phyloP scores from a whole-genome alignment of 2,113 vertebrate genomes.

The Polypterus bichir region DNA sequence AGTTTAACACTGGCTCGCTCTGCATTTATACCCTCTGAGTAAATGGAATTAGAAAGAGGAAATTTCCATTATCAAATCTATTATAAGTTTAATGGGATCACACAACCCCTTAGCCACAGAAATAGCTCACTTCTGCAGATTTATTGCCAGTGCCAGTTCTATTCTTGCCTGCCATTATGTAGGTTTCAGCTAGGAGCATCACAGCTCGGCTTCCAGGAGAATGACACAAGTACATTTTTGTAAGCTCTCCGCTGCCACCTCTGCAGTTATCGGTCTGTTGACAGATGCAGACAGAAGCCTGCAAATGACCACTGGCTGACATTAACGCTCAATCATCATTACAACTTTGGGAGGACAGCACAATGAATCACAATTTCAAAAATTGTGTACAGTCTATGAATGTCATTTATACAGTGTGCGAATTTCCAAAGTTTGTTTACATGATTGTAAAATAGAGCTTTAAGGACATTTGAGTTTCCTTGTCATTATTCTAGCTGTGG shows the following conservation, averaged over 20 bases:
- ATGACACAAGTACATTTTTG: conserved; percentile 1
- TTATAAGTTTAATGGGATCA: conserved; percentile 21
- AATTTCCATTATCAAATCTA: conserved; percentile 23
- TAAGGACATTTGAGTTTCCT: too few species aligned
- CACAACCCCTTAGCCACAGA: conserved; percentile 10
- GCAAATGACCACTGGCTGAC: too few species aligned
- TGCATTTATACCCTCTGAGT: conserved; percentile 16
- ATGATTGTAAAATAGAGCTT: too few species aligned
- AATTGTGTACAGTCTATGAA: too few species aligned
- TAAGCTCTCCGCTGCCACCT: not conserved
- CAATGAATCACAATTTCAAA: too few species aligned
- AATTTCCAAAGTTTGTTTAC: too few species aligned
- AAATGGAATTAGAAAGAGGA: conserved; percentile 18
- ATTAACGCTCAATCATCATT: too few species aligned
- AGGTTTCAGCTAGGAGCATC: not conserved
- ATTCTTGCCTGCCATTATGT: conserved; percentile 1
- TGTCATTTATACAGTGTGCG: too few species aligned
- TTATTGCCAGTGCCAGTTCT: conserved; percentile 6
- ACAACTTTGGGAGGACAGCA: too few species aligned
- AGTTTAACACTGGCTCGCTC: conserved; percentile 8
- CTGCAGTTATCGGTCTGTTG: not conserved
- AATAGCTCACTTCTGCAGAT: conserved; percentile 8
- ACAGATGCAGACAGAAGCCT: too few species aligned
- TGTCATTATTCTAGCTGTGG: too few species aligned
- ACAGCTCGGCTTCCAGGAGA: not conserved